Percentiles rank a stretch among this genome's conserved stretches.
Evolutionary conservation across 2,113 vertebrate genomes (phyloP).

Genomic region (Malurus elegans): DNA sequence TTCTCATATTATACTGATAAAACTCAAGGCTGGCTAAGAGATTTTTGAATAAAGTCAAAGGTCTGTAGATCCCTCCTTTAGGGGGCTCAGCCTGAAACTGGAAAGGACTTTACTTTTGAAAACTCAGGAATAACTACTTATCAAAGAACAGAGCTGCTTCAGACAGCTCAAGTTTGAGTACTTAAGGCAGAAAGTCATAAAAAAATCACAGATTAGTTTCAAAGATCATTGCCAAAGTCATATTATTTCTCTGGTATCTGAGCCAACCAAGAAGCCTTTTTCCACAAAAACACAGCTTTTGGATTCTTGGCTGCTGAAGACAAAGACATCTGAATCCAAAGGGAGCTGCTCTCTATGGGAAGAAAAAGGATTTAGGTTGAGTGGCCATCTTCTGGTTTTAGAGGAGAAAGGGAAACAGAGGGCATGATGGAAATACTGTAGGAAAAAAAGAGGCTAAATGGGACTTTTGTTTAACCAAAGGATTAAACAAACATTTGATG

Average conservation of each 20-base stretch:
- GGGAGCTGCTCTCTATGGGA: neutral
- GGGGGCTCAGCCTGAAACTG: neutral
- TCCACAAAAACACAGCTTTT: neutral
- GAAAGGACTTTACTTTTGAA: neutral
- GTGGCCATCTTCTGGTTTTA: neutral
- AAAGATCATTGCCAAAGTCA: neutral
- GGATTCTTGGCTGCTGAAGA: neutral
- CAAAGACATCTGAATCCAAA: neutral
- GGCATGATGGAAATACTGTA: neutral
- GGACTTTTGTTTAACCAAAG: neutral
- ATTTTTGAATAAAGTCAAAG: neutral
- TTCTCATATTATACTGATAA: neutral
- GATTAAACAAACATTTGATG: neutral
- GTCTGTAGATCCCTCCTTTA: neutral
- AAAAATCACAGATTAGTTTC: slow-evolving; percentile 12
- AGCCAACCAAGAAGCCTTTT: neutral
- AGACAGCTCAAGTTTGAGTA: neutral
- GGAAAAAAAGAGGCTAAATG: neutral
- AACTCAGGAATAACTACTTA: neutral
- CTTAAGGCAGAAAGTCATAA: neutral
- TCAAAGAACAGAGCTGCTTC: neutral
- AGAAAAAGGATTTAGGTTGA: neutral
- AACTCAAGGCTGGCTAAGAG: neutral
- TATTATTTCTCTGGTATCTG: neutral
- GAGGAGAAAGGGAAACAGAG: neutral